Evolutionary conservation across 64 coral and sea anemone species (phyloP), one percentile per base, ranked within the genome.

Genomic region (Catalaphyllia jardinei): DNA sequence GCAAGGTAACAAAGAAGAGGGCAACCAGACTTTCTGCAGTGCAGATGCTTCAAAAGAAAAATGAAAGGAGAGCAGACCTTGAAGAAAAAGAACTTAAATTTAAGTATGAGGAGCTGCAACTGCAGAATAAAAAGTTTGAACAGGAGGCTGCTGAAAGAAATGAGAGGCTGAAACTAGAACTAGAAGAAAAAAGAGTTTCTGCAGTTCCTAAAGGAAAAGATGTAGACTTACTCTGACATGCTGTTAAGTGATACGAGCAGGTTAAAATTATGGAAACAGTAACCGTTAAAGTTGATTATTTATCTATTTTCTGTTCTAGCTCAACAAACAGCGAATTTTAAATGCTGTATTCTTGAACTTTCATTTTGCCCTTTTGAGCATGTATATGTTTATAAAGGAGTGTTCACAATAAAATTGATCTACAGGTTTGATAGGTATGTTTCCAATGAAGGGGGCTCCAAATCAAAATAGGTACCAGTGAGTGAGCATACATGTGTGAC

Each of bases 391-490:
- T 79, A 79, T 50, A 79, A 80, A 80, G 46, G 78, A 80, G 52
- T 80, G 12, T 80, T 80, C 78, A 80, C 78, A 62, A 80, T 30
- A 60, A 60, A 80, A 80, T 55, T 79, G 78, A 77, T 78, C 4
- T 78, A n/a, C 33, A 35, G 33, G 52, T 64, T 82, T 64, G 79
- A 82, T 62, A 82, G 62, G 57, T 82, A 82, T 64, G 79, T 82
- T 82, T 62, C 57, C 57, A 86, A 73, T 52, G 50, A 73, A 38
- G 79, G 79, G 79, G 79, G 14, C 18, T 82, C 79, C 59, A 82
- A 82, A 82, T 82, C 79, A 82, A 82, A 82, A 82, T 82, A 82
- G 59, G 79, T 82, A 20, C 79, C 79, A 63, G 79, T 82, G 79
- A 82, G 59, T 64, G 79, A 82, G 33, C 65, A 86, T n/a, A 59